Conservation (phyloP, 2,113 vertebrate species). For the Nansenia antarctica region DNA sequence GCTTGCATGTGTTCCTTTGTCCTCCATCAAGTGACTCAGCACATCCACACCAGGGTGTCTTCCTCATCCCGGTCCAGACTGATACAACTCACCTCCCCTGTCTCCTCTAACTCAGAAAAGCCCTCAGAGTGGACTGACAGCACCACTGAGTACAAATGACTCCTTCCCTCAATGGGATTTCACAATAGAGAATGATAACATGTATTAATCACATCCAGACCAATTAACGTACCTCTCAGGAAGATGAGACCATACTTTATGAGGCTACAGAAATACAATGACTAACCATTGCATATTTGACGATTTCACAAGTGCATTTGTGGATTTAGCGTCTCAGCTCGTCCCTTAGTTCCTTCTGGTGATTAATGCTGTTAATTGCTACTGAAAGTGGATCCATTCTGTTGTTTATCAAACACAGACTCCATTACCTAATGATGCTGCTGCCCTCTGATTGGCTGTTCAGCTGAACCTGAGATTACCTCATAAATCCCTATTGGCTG, state of each 20-base stretch:
- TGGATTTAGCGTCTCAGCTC: neutral
- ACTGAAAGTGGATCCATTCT: constrained; percentile 10
- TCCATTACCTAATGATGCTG: constrained; percentile 51
- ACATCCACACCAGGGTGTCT: constrained; percentile 11
- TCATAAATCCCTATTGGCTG: constrained; percentile 7
- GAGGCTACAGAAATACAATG: too few species aligned
- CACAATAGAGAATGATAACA: too few species aligned
- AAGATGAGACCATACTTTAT: too few species aligned
- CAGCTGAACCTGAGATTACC: constrained; percentile 13
- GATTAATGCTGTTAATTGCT: constrained; percentile 16
- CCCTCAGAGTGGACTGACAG: neutral
- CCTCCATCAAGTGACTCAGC: constrained; percentile 44
- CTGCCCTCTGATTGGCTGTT: constrained; percentile 12
- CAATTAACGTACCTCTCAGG: too few species aligned
- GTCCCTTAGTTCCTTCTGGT: neutral
- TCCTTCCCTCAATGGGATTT: too few species aligned
- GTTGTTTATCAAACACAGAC: constrained; percentile 28
- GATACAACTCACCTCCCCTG: neutral
- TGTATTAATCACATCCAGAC: too few species aligned
- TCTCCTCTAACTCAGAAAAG: neutral
- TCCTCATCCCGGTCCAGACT: constrained; percentile 7
- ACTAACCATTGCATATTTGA: too few species aligned
- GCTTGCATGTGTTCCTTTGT: constrained; percentile 16
- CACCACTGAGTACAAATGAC: neutral
- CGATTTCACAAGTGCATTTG: neutral